phyloP scores from a whole-genome alignment of 1,140 invertebrate species.

The Drosophila fuyamai region DNA sequence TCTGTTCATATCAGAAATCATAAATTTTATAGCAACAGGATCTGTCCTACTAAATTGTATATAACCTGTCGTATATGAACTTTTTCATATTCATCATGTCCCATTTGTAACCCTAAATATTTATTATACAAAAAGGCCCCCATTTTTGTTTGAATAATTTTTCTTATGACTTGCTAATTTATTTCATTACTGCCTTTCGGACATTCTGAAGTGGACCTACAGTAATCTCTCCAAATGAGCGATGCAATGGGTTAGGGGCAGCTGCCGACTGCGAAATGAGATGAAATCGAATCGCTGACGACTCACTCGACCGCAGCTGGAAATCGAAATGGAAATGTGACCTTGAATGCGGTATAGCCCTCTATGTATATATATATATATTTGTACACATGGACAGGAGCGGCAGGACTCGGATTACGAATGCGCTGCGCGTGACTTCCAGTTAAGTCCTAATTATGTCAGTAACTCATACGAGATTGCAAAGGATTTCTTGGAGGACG shows the following conservation, averaged over 20 bases:
- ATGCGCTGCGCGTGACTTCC: slow-evolving; percentile 76
- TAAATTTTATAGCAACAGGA: too few species aligned
- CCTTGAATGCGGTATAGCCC: slow-evolving; percentile 54
- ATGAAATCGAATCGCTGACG: slow-evolving; percentile 43
- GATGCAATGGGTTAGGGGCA: slow-evolving; percentile 28
- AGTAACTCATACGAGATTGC: slow-evolving; percentile 78
- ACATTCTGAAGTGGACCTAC: slow-evolving; percentile 4
- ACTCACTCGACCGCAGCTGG: slow-evolving; percentile 45
- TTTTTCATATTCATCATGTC: too few species aligned
- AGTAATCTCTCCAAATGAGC: slow-evolving; percentile 30
- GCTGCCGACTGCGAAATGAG: slow-evolving; percentile 33
- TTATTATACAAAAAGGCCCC: too few species aligned
- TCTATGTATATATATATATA: background rate
- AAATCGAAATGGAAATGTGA: slow-evolving; percentile 49
- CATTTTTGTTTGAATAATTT: too few species aligned
- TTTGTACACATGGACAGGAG: slow-evolving; percentile 11
- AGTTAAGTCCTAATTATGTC: slow-evolving; percentile 81
- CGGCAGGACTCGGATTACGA: slow-evolving; percentile 66
- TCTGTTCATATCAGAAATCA: too few species aligned
- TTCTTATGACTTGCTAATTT: slow-evolving; percentile 2
- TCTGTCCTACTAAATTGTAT: too few species aligned
- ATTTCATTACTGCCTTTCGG: background rate
- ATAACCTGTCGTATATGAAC: too few species aligned
- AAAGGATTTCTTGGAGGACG: slow-evolving; percentile 28
- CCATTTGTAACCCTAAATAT: too few species aligned